Conservation (phyloP, 2,888 invertebrate species). For the Poecilobothrus nobilitatus region DNA sequence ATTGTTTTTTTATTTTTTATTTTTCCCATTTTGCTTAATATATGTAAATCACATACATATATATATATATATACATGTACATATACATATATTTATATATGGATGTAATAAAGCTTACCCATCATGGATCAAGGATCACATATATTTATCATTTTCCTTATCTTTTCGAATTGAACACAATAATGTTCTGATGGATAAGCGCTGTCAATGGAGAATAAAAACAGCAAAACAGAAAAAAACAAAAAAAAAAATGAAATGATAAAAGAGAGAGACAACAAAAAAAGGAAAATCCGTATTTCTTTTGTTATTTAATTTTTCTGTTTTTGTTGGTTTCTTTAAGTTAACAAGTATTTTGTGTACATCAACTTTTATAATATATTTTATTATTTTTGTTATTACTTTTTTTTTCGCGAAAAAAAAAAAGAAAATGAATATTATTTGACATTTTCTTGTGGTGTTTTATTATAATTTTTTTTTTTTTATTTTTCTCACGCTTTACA, state of each 20-base stretch:
- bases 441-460: background rate
- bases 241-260: too few species aligned
- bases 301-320: background rate
- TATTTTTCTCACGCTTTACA: background rate
- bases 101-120: background rate
- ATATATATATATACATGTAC: background rate
- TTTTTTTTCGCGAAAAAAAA: background rate
- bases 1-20: background rate
- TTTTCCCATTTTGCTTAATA: background rate
- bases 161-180: background rate
- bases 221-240: background rate
- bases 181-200: conserved; percentile 3
- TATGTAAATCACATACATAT: background rate
- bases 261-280: too few species aligned
- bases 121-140: conserved; percentile 8
- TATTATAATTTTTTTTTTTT: background rate
- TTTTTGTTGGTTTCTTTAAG: background rate
- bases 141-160: conserved; percentile 10
- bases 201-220: conserved; percentile 1
- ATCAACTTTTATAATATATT: background rate
- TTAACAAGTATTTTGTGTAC: background rate
- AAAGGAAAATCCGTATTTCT: too few species aligned
- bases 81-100: too few species aligned
- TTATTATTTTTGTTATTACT: background rate
- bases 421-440: background rate